phyloP scores from a whole-genome alignment of 2,113 vertebrate genomes.

The Oxygymnocypris stewartii region DNA sequence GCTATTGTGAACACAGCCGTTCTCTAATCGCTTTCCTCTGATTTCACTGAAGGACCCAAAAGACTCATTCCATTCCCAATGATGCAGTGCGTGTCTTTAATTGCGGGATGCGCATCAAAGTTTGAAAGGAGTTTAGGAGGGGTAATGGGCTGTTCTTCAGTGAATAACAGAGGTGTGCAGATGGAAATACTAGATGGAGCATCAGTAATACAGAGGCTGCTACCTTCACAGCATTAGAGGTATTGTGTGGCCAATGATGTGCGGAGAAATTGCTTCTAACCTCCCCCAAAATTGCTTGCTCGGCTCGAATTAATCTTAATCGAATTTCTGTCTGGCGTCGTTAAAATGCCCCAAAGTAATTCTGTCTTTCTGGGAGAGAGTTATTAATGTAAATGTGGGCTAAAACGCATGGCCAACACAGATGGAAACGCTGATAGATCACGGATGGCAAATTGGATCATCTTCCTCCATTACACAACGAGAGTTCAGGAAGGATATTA shows the following conservation, averaged over 20 bases:
- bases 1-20: background rate
- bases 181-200: constrained; percentile 26
- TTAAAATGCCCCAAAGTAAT: constrained; percentile 74
- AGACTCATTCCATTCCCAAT: constrained; percentile 1
- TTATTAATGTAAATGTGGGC: constrained; percentile 67
- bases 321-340: constrained; percentile 74
- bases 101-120: background rate
- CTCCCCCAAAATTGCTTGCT: constrained; percentile 68
- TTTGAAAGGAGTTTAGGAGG: constrained; percentile 1
- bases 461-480: constrained; percentile 33
- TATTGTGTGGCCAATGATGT: constrained; percentile 62
- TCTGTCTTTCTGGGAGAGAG: constrained; percentile 66
- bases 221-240: constrained; percentile 58
- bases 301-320: constrained; percentile 80
- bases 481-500: background rate
- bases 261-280: constrained; percentile 74
- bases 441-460: constrained; percentile 35
- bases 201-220: background rate
- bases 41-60: background rate
- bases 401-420: constrained; percentile 46
- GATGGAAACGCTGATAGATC: constrained; percentile 35
- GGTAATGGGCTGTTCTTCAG: constrained; percentile 16
- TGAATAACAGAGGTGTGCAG: constrained; percentile 17
- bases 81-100: background rate
- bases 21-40: background rate